phyloP scores from a whole-genome alignment of 2,113 vertebrate species.

The Sphaerodactylus townsendi region DNA sequence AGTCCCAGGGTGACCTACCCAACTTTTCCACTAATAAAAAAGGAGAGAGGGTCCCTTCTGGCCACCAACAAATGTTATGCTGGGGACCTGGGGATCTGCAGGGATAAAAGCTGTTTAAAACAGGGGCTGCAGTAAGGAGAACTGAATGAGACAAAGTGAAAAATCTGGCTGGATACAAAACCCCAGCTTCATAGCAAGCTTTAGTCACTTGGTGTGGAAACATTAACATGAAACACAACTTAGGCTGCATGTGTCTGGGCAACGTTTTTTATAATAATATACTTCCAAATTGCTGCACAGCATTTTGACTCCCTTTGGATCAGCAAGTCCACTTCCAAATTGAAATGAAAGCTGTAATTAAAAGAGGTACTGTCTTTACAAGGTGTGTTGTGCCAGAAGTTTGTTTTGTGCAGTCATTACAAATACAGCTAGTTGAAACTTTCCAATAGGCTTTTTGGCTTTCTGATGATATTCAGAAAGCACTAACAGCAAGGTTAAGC shows the following conservation, averaged over 20 bases:
- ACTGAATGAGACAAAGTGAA: too few relatives aligned
- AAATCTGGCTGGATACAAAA: too few relatives aligned
- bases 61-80: too few relatives aligned
- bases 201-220: not conserved
- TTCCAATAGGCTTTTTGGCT: not conserved
- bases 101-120: too few relatives aligned
- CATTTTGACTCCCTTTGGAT: slow-evolving; percentile 12
- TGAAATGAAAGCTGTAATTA: slow-evolving; percentile 15
- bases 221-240: slow-evolving; percentile 17
- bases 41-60: too few relatives aligned
- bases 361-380: not conserved
- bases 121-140: too few relatives aligned
- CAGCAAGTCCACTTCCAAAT: slow-evolving; percentile 18
- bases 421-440: not conserved
- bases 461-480: slow-evolving; percentile 15
- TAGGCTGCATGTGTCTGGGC: not conserved
- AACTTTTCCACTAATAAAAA: too few relatives aligned
- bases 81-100: too few relatives aligned
- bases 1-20: not conserved
- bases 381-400: not conserved
- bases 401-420: not conserved
- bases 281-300: not conserved
- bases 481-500: not conserved
- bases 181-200: not conserved
- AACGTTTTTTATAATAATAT: slow-evolving; percentile 36